Base-by-base conservation (phyloP, 2,888 invertebrate species). In the Tiphia femorata region DNA sequence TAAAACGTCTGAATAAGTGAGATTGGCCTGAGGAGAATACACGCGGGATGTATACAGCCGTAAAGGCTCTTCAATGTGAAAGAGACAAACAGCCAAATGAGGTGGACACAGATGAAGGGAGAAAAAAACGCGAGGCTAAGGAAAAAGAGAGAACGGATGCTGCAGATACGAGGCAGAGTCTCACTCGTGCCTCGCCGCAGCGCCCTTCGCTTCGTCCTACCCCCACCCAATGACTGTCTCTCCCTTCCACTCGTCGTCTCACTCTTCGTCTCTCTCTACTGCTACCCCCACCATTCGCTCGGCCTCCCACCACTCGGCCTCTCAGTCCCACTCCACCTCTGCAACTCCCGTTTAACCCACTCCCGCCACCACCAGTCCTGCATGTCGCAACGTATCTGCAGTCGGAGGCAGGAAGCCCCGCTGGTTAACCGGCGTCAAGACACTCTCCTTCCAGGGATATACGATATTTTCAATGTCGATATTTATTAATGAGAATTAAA, bases 361-460 rank as follows among this genome's bases (percentile, higher is more conserved):
- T 53, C 50, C 27, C 65, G 62, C 57, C 64, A 60, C 64, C 64
- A 57, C 67, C 68, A 68, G 63, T 64, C 59, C 61, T 67, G 70
- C 66, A 76, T 81, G 81, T 80, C 81, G 81, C 81, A 82, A 81
- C 80, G 81, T 75, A 80, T 81, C 81, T 66, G 81, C 81, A 81
- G 81, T 78, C 72, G 69, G 70, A 73, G 75, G 62, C 60, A 33
- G 69, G n/a, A 62, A 56, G 42, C 51, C 67, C 60, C 51, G 60
- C 35, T 70, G 46, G 37, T 37, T 17, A 19, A 19, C n/a, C 38
- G 35, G 56, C 58, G 65, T 65, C 53, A 41, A 59, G 55, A 54
- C 58, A 49, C 38, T 35, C 46, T 25, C 49, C n/a, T n/a, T n/a
- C 33, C 40, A 43, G 44, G n/a, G n/a, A n/a, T n/a, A n/a, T n/a